Conservation (phyloP, 2,113 vertebrate species). For the Misgurnus mizolepis region DNA sequence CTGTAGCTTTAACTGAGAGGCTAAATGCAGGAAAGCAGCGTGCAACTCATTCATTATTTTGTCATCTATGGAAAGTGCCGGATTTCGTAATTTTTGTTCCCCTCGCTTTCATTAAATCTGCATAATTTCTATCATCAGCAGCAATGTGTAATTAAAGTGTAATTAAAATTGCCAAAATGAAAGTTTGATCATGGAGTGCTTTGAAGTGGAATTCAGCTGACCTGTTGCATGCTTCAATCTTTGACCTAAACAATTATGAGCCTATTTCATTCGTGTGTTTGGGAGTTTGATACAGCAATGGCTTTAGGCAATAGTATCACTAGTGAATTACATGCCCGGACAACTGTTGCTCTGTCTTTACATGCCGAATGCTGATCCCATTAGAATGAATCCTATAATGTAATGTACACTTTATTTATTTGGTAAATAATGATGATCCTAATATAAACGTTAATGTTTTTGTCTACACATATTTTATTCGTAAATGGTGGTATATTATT, state of each 20-base stretch:
- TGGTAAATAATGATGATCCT: too few relatives aligned
- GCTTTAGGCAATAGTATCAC: background rate
- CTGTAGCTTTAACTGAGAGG: conserved; percentile 17
- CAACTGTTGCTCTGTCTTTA: background rate
- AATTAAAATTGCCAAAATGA: conserved; percentile 31
- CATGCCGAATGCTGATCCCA: background rate
- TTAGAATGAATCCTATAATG: background rate
- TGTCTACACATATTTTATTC: too few relatives aligned
- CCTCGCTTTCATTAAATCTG: conserved; percentile 45
- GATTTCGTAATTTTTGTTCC: conserved; percentile 18
- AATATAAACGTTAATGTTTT: too few relatives aligned
- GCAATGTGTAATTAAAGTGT: conserved; percentile 41
- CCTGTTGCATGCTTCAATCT: conserved; percentile 46
- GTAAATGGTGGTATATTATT: too few relatives aligned
- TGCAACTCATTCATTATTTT: background rate
- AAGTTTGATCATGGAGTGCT: conserved; percentile 39
- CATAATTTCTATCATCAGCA: conserved; percentile 43
- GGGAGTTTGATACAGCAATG: background rate
- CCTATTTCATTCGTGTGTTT: background rate
- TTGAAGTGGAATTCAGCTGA: conserved; percentile 44
- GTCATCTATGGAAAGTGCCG: conserved; percentile 3
- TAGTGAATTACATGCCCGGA: background rate
- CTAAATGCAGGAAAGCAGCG: conserved; percentile 11
- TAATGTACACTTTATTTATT: background rate
- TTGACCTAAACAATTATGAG: conserved; percentile 8